A percentile compares a stretch with the other conserved stretches of the same genome.
These are phyloP conservation scores for Plebejus argus DNA, from an alignment of 2,888 invertebrate species.

Conservation along the genomic window DNA sequence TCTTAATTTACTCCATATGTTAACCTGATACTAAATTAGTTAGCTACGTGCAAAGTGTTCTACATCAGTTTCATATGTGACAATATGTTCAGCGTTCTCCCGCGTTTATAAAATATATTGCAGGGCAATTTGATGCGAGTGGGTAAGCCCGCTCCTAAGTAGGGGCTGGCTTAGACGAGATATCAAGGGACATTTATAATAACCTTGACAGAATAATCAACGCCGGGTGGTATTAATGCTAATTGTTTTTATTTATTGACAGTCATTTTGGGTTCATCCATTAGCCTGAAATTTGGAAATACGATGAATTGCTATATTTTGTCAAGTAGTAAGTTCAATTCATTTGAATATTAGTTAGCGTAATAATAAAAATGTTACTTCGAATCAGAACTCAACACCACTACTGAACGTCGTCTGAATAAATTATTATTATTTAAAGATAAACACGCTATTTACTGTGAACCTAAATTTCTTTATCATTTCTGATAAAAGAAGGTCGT, in stretches of 20 bases:
- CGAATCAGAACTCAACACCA: too few relatives aligned
- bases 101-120: conserved; percentile 24
- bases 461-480: background rate
- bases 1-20: background rate
- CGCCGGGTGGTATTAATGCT: background rate
- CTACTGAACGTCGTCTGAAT: background rate
- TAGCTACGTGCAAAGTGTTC: background rate
- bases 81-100: background rate
- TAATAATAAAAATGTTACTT: too few relatives aligned
- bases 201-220: conserved; percentile 13
- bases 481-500: background rate
- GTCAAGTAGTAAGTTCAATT: too few relatives aligned
- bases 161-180: conserved; percentile 15
- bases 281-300: background rate
- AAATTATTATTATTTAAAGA: background rate
- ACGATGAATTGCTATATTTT: background rate
- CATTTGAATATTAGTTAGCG: too few relatives aligned
- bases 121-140: conserved; percentile 10
- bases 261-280: background rate
- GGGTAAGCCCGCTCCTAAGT: conserved; percentile 16
- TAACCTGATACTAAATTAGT: background rate
- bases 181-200: conserved; percentile 25
- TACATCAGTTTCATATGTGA: background rate
- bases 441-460: background rate
- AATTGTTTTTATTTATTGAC: conserved; percentile 14